Percentiles rank a stretch among this genome's conserved stretches.
Conservation (phyloP, 2,888 invertebrate species). For the Clistopyga incitator region DNA sequence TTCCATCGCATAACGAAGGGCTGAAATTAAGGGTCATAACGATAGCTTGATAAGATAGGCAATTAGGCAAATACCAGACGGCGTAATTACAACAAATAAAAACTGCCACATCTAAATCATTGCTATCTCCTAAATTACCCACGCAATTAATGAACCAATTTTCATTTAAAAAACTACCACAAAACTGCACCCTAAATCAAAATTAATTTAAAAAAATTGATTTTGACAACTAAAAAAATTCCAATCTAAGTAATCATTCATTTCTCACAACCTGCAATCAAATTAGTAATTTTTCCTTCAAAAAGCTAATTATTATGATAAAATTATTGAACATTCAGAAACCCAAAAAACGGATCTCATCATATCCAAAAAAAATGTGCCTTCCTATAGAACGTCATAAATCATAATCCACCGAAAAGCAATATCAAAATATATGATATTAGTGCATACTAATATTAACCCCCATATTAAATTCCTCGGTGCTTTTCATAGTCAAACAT, state of each 20-base stretch:
- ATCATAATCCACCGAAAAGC: neutral
- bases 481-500: neutral
- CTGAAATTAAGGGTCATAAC: neutral
- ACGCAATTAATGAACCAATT: neutral
- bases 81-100: neutral
- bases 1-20: neutral
- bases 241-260: too few relatives aligned
- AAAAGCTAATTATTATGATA: too few relatives aligned
- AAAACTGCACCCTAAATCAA: too few relatives aligned
- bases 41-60: neutral
- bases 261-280: too few relatives aligned
- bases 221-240: neutral
- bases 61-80: neutral
- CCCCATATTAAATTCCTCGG: neutral
- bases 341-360: neutral
- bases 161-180: too few relatives aligned
- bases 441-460: neutral
- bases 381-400: neutral
- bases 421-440: neutral
- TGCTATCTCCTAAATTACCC: neutral
- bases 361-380: neutral
- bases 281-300: too few relatives aligned
- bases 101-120: neutral
- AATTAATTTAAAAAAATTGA: neutral
- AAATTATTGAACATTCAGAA: too few relatives aligned